Evolutionary conservation across 2,113 vertebrate species (phyloP), one percentile per base, ranked within the genome.

Genomic region (Gambusia affinis): DNA sequence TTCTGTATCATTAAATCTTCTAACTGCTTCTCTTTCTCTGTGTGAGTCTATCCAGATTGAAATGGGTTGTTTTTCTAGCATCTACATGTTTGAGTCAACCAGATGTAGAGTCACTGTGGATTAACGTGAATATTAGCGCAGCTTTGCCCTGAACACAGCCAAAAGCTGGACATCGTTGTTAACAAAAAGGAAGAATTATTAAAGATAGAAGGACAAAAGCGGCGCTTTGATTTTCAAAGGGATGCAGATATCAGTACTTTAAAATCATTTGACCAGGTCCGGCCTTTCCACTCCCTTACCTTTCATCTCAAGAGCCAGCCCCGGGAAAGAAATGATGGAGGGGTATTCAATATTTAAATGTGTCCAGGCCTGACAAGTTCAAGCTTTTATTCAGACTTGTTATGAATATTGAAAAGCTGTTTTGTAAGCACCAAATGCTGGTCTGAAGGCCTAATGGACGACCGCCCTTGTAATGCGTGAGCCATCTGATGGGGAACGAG

Each of bases 161-260:
- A 67, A 83, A 79, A 67, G 29, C 70, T 69, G 66, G 15, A 72
- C 74, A 69, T 75, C 73, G 63, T 77, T 57, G 79, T 44, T 11
- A 66, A 91, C 79, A 82, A 82, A 90, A 75, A 89, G 51, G 79
- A 88, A 86, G 67, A 82, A 67, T 78, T 91, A 91, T 93, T 87
- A 93, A 93, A 92, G 91, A 85, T 30, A 27, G 63, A 74, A 66
- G 84, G 82, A 93, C 83, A 87, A 73, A 80, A 60, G 51, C 72
- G 83, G 82, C 80, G 80, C 80, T 92, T 91, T 86, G 84, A 88
- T 92, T 94, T 95, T 94, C 93, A 95, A 95, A 95, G 91, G 64
- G 88, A 91, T 92, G 92, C 83, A 93, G 84, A 91, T 92, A 84
- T 93, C 85, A 92, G 89, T 85, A 84, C 85, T 92, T 93, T 91